Base-by-base conservation (phyloP, 2,888 invertebrate species). In the Sicus ferrugineus region DNA sequence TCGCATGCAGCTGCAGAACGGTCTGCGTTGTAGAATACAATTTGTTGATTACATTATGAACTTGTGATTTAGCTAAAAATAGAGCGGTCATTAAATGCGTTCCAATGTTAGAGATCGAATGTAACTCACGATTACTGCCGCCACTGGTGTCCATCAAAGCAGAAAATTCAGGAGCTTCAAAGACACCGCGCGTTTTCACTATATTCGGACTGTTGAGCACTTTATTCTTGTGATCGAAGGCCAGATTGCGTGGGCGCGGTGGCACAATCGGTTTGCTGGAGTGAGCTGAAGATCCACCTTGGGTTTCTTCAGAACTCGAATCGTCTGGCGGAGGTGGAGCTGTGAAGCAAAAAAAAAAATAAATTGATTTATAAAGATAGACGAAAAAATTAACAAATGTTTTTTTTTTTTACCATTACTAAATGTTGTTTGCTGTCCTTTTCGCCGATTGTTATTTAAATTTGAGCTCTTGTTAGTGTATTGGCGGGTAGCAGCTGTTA, bases 221-320 rank as follows among this genome's bases (percentile, higher is more conserved):
- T 74, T 83, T 79, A 72, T 74, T 82, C 69, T 85, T 87, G 73
- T 89, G 88, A 78, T 92, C 92, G 11, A 89, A 88, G 38, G 89
- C 89, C 66, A 90, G 88, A 64, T 90, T 90, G 64, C 91, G 84
- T 0, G 90, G 90, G 71, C 93, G 86, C 16, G 91, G 90, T 58
- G 90, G 88, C 67, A 89, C 88, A 23, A 88, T 87, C 2, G 90
- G 90, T 77, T 90, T 89, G 66, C 84, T 86, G 19, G 42, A 26
- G 26, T 67, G 67, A 58, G 75, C 79, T 56, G 76, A 78, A 48
- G 78, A 78, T 52, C 78, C 79, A 59, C 80, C 82, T 61, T 81
- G 81, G 26, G 83, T 87, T 77, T 92, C 91, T 80, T 94, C 94
- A 0, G 93, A 93, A 77, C 93, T 93, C 62, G 93, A 93, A 85